These are phyloP conservation scores for Standfussiana lucernea DNA, from an alignment of 2,888 invertebrate genomes.

Conservation along the genomic window DNA sequence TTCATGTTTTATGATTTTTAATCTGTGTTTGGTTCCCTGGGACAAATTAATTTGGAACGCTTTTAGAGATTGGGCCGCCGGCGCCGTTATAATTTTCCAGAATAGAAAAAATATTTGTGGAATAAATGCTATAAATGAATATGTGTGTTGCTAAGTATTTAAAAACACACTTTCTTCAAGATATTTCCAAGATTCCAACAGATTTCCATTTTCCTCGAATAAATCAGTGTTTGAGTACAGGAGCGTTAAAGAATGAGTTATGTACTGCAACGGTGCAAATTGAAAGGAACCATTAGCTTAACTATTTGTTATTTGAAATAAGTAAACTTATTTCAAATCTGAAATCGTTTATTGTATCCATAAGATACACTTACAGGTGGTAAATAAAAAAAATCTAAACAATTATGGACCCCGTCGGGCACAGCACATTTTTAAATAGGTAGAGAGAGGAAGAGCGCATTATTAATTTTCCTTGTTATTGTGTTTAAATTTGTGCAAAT, in stretches of 20 bases:
- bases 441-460: no score
- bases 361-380: no score
- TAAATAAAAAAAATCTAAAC: no score
- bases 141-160: background rate
- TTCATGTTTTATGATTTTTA: background rate
- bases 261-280: background rate
- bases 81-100: background rate
- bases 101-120: background rate
- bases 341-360: no score
- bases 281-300: background rate
- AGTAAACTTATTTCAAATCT: no score
- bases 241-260: background rate
- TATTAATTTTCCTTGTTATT: no score
- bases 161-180: background rate
- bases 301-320: no score
- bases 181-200: background rate
- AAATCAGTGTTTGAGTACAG: background rate
- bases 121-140: background rate
- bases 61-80: no score
- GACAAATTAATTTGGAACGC: background rate
- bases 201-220: conserved; percentile 16
- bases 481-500: background rate
- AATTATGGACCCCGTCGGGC: no score
- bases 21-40: background rate
- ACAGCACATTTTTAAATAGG: no score